Conservation (phyloP, 2,888 invertebrate species). For the Standfussiana lucernea region DNA sequence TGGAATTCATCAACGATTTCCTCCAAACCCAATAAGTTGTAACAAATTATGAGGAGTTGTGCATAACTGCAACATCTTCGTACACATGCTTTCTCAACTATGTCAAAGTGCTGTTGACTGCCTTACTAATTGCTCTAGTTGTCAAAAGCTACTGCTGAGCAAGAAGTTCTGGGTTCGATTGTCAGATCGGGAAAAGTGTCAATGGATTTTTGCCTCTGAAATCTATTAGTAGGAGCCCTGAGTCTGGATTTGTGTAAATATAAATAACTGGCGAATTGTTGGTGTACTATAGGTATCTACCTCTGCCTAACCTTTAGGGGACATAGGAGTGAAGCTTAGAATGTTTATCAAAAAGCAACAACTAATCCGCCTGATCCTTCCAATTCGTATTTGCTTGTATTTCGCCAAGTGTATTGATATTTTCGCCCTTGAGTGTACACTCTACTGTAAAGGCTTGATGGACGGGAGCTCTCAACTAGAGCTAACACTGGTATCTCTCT, state of each 20-base stretch:
- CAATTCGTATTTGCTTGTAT: not conserved
- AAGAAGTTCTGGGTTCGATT: not conserved
- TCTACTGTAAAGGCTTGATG: not conserved
- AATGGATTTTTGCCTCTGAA: not conserved
- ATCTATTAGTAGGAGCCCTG: not conserved
- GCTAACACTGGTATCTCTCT: constrained; percentile 37
- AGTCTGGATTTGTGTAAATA: not conserved
- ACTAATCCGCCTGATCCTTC: not conserved
- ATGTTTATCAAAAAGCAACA: not conserved
- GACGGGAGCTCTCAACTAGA: constrained; percentile 10
- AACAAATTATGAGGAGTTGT: not conserved
- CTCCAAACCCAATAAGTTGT: not conserved
- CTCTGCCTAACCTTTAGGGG: not conserved
- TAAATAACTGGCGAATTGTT: not conserved
- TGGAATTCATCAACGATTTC: not conserved
- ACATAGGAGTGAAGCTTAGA: not conserved
- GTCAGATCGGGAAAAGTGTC: not conserved
- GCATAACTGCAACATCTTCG: not conserved
- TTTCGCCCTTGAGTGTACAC: not conserved
- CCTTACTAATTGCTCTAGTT: not conserved
- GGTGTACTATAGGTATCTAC: not conserved
- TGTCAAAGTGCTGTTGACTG: not conserved
- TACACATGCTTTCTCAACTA: too few species aligned
- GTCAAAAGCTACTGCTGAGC: not conserved
- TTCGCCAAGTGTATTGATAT: not conserved